These are phyloP conservation scores for Thera obeliscata DNA, from an alignment of 2,888 invertebrate genomes.

Conservation along the genomic window DNA sequence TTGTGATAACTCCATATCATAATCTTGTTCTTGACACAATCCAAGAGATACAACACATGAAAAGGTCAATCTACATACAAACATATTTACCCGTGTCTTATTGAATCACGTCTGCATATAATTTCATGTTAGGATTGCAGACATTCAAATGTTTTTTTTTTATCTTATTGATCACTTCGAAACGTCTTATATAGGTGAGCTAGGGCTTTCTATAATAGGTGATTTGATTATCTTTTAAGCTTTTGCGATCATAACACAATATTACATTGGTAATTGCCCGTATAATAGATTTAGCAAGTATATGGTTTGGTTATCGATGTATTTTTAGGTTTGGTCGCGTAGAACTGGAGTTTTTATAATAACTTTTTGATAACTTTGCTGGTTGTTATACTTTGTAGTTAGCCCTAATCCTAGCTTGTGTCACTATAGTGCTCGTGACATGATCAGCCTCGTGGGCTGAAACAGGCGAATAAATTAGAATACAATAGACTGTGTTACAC, in stretches of 20 bases:
- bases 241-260: too few species aligned
- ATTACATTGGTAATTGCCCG: too few species aligned
- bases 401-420: slow-evolving; percentile 49
- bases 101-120: too few species aligned
- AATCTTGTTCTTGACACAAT: slow-evolving; percentile 19
- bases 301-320: too few species aligned
- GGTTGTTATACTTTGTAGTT: not conserved
- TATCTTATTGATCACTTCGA: too few species aligned
- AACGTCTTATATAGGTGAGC: too few species aligned
- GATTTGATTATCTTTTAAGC: too few species aligned
- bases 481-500: slow-evolving; percentile 74
- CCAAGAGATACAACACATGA: slow-evolving; percentile 2
- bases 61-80: slow-evolving; percentile 5
- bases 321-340: not conserved
- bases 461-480: slow-evolving; percentile 76
- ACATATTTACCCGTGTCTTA: slow-evolving; percentile 11
- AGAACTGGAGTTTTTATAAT: too few species aligned
- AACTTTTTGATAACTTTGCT: not conserved
- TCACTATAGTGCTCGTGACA: slow-evolving; percentile 70
- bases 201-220: too few species aligned
- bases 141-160: too few species aligned
- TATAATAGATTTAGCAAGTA: too few species aligned
- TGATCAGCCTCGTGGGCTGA: slow-evolving; percentile 67
- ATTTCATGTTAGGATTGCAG: too few species aligned
- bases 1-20: slow-evolving; percentile 4